Evolutionary conservation across 23 tunicate genomes (phyloP).

Genomic region (Trididemnum nubilum): DNA sequence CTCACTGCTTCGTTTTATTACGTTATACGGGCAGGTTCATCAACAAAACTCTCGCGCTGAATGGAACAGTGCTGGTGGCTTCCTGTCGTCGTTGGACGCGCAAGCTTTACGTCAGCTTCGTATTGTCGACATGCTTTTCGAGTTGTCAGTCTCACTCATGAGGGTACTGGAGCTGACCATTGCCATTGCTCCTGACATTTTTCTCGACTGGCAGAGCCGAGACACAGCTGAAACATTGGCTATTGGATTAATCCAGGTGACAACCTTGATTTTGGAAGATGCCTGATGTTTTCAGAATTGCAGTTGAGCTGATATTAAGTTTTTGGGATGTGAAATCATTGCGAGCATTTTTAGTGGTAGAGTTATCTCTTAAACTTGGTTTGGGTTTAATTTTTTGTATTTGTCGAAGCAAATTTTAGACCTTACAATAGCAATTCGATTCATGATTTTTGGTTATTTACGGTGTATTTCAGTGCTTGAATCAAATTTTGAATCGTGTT

Average conservation of each 20-base stretch:
- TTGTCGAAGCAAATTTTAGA: too few relatives aligned
- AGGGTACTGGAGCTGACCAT: conserved; percentile 84
- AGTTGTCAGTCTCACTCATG: conserved; percentile 79
- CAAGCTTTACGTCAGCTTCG: conserved; percentile 88
- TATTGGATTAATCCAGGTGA: conserved; percentile 62
- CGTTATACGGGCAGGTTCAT: too few relatives aligned
- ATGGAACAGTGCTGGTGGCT: conserved; percentile 52
- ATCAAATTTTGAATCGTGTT: conserved; percentile 85
- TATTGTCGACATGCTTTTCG: conserved; percentile 96
- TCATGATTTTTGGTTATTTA: too few relatives aligned
- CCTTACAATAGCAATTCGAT: too few relatives aligned
- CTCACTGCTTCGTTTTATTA: too few relatives aligned
- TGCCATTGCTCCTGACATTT: conserved; percentile 82
- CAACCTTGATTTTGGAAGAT: background rate
- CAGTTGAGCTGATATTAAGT: too few relatives aligned
- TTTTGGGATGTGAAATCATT: too few relatives aligned
- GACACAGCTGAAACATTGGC: conserved; percentile 67
- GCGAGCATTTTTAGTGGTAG: too few relatives aligned
- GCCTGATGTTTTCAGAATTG: too few relatives aligned
- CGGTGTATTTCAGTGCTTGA: conserved; percentile 81
- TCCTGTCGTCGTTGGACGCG: conserved; percentile 89
- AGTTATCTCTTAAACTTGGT: too few relatives aligned
- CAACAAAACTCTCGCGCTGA: conserved; percentile 64
- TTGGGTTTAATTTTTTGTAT: too few relatives aligned
- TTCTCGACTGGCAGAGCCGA: conserved; percentile 68